Evolutionary conservation across 2,113 vertebrate genomes (phyloP).

Genomic region (Cacatua alba): DNA sequence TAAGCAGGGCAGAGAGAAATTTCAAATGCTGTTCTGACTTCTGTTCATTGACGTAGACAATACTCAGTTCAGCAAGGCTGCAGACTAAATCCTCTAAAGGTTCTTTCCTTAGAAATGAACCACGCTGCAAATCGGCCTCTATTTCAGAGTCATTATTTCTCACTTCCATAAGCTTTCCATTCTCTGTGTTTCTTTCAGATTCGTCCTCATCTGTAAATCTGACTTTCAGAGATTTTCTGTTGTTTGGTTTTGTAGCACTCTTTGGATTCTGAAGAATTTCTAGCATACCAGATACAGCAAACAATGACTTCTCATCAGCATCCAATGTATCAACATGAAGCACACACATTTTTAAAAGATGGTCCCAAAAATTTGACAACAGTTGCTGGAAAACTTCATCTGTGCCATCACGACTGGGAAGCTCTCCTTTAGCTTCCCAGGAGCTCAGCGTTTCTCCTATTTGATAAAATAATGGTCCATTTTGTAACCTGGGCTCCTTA

Average conservation of each 20-base stretch:
- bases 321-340: conserved; percentile 77
- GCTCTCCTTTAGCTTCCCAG: conserved; percentile 86
- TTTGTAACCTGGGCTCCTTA: conserved; percentile 81
- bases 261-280: conserved; percentile 86
- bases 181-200: conserved; percentile 29
- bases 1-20: conserved; percentile 88
- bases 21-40: conserved; percentile 87
- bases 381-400: conserved; percentile 77
- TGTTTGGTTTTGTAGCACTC: conserved; percentile 59
- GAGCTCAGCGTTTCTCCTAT: conserved; percentile 85
- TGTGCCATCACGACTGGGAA: conserved; percentile 7
- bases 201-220: conserved; percentile 77
- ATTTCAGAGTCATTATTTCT: conserved; percentile 52
- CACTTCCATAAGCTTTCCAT: not conserved
- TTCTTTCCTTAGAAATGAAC: conserved; percentile 61
- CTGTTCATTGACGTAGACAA: conserved; percentile 84
- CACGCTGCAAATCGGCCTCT: not conserved
- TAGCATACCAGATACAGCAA: conserved; percentile 84
- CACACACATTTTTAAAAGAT: conserved; percentile 80
- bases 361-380: conserved; percentile 86
- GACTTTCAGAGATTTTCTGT: conserved; percentile 83
- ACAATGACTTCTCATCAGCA: conserved; percentile 76
- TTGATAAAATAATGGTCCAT: conserved; percentile 83
- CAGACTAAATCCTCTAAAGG: conserved; percentile 89
- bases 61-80: conserved; percentile 85